Evolutionary conservation across 2,113 vertebrate genomes (phyloP), one percentile per base, ranked within the genome.

Genomic region (Python bivittatus): DNA sequence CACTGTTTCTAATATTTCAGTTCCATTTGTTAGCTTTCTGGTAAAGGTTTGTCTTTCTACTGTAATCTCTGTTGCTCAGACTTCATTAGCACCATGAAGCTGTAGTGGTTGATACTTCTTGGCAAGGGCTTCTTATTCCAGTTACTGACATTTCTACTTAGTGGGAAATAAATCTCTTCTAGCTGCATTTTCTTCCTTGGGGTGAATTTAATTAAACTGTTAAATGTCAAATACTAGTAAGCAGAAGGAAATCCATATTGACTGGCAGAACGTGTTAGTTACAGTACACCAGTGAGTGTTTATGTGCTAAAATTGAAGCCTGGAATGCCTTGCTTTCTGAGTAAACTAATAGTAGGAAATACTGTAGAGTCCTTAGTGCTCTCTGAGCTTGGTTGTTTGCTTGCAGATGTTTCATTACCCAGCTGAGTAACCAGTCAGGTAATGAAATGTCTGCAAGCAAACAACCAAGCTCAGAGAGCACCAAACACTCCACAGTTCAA

Each of bases 141-240:
- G 88, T 56, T 85, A 92, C 29, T n/a, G 88, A 44, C 88, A 64
- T 83, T 94, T 96, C 90, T 93, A 94, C 94, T 93, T 92, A 95
- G 86, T 90, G 90, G 85, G 5, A 94, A 88, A 61, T 86, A 96
- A 88, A 61, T 86, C 44, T 22, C 29, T 64, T 94, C 95, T 87
- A n/a, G 6, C 93, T 92, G 17, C 12, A 2, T 48, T 20, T 57
- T 1, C 4, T 4, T 7, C 6, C 88, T 94, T 88, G 84, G 52
- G 88, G 42, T 54, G 68, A 93, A 96, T 96, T 95, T 91, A 94
- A 57, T 90, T 52, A 91, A 96, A 95, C 33, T 91, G 52, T 90
- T 95, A 94, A 92, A 88, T 96, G 93, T 94, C 94, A 96, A 94
- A 95, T 20, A 88, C 86, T 0, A 17, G 88, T 60, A 92, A 96